Base-by-base conservation (phyloP, 2,113 vertebrate genomes). In the Nyctereutes procyonoides region DNA sequence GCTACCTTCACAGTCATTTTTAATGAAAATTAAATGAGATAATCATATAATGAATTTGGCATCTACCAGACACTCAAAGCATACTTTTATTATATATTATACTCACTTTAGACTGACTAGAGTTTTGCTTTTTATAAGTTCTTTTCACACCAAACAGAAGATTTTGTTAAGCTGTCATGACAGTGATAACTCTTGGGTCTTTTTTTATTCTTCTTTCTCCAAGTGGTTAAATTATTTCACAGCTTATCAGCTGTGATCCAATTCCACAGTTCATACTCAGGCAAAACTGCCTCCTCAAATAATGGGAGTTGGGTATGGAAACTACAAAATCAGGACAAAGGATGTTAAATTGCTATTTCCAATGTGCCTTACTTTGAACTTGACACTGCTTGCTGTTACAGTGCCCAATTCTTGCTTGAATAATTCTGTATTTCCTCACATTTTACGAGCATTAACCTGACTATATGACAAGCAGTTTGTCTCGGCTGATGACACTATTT, bases 211-310 rank as follows among this genome's bases (percentile, higher is more conserved):
- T 92, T 95, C 16, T 24, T 96, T 95, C 71, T 79, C 69, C 58
- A 96, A 92, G 74, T 92, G 30, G 92, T 88, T 97, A 97, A 96
- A 96, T 97, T 90, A 97, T 98, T 95, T 97, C 92, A 90, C 35
- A 88, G 94, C 60, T 96, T 92, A 94, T 97, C 63, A 94, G 84
- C 76, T 93, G 63, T 38, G 65, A 96, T 95, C 87, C 84, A 97
- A 80, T 94, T 92, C 92, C 35, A 87, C 20, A 32, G 24, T 96
- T 96, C 63, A 84, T 90, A 92, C 9, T 67, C 32, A 90, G 74
- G 84, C 87, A 97, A 95, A 95, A 88, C 53, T 95, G 56, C 76
- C 38, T 96, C 88, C 80, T 96, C 53, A 84, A 84, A 85, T 77
- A 95, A 88, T 73, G 43, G 63, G 35, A 88, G 86, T 51, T 87